Evolutionary conservation across 2,888 invertebrate genomes (phyloP).

Genomic region (Volucella inflata): DNA sequence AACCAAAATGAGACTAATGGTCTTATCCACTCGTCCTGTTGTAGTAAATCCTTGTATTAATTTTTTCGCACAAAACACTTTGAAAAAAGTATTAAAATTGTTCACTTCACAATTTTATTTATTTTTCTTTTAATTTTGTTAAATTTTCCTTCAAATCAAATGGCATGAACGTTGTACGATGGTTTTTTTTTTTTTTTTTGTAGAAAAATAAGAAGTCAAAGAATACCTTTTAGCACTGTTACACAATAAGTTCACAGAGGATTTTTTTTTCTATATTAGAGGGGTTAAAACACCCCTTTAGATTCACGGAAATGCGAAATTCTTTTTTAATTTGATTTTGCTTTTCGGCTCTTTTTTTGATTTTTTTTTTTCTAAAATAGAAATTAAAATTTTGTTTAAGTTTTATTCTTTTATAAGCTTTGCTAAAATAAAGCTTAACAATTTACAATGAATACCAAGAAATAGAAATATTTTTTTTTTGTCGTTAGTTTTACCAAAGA

Average conservation of each 20-base stretch:
- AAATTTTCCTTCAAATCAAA: slow-evolving; percentile 42
- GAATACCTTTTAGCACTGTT: slow-evolving; percentile 74
- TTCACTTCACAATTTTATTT: slow-evolving; percentile 62
- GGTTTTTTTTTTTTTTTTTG: slow-evolving; percentile 7
- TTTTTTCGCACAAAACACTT: slow-evolving; percentile 52
- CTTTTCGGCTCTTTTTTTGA: slow-evolving; percentile 59
- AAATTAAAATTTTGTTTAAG: slow-evolving; percentile 63
- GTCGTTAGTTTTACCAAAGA: slow-evolving; percentile 14
- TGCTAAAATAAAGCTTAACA: slow-evolving; percentile 70
- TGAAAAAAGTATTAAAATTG: slow-evolving; percentile 19
- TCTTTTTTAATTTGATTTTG: slow-evolving; percentile 66
- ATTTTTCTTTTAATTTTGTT: neutral
- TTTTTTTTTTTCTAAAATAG: slow-evolving; percentile 58
- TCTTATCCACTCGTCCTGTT: slow-evolving; percentile 47
- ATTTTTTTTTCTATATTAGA: slow-evolving; percentile 63
- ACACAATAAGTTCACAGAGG: slow-evolving; percentile 74
- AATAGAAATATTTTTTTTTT: slow-evolving; percentile 38
- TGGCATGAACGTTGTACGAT: slow-evolving; percentile 60
- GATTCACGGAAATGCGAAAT: slow-evolving; percentile 70
- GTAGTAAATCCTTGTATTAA: slow-evolving; percentile 60
- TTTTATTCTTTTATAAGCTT: slow-evolving; percentile 71
- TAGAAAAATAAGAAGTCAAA: slow-evolving; percentile 27
- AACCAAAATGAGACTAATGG: slow-evolving; percentile 18
- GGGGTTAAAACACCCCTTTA: slow-evolving; percentile 73
- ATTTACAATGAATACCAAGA: slow-evolving; percentile 40